These are phyloP conservation scores for Homarus americanus DNA, from an alignment of 1,140 invertebrate species.

Conservation along the genomic window DNA sequence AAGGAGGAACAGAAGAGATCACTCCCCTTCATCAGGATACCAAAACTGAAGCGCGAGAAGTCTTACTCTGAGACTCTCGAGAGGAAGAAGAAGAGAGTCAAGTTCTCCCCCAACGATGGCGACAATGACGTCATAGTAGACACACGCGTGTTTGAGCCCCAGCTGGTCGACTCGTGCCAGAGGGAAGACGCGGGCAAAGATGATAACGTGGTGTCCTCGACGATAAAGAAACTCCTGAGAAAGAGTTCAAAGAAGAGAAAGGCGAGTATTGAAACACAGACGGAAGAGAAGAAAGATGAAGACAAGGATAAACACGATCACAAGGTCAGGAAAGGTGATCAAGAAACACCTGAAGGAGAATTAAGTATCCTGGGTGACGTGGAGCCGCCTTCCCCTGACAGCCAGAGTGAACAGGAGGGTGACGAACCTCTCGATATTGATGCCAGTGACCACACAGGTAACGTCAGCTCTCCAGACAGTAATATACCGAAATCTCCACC, in stretches of 20 bases:
- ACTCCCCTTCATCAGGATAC: constrained; percentile 32
- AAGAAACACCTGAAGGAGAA: not conserved
- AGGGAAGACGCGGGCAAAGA: not conserved
- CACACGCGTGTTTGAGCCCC: constrained; percentile 55
- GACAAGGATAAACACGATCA: not conserved
- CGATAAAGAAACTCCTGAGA: constrained; percentile 58
- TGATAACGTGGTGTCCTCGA: constrained; percentile 15
- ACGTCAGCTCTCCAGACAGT: constrained; percentile 24
- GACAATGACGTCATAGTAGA: constrained; percentile 47
- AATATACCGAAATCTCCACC: constrained; percentile 8
- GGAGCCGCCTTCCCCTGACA: constrained; percentile 22
- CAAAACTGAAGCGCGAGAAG: constrained; percentile 62
- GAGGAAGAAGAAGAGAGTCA: constrained; percentile 63
- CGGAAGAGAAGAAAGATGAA: constrained; percentile 28
- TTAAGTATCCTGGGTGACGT: not conserved
- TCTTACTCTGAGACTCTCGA: constrained; percentile 56
- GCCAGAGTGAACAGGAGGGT: not conserved
- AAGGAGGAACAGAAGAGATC: constrained; percentile 3
- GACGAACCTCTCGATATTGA: not conserved
- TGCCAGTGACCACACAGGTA: not conserved
- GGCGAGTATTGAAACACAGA: constrained; percentile 59
- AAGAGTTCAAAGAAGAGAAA: constrained; percentile 56
- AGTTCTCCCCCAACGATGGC: constrained; percentile 52
- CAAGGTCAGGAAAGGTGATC: constrained; percentile 11
- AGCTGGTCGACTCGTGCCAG: not conserved